A percentile compares a stretch with the other conserved stretches of the same genome.
These are phyloP conservation scores for Lithophane ornitopus DNA, from an alignment of 2,888 invertebrate genomes.

Conservation along the genomic window DNA sequence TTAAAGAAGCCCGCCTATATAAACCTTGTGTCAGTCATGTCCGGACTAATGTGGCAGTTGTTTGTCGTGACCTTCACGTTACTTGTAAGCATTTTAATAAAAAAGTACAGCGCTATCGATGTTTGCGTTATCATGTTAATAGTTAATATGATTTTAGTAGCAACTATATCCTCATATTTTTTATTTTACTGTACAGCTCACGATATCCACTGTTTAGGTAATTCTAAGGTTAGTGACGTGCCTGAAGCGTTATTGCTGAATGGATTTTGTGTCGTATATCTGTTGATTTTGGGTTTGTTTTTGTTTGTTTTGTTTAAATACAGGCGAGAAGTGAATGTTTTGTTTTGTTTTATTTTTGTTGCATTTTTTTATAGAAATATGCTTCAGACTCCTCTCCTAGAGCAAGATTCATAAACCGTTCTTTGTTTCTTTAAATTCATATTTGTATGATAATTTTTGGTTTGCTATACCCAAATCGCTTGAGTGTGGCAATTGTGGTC, in stretches of 20 bases:
- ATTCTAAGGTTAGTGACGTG: neutral
- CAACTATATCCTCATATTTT: neutral
- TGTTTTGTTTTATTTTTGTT: constrained; percentile 29
- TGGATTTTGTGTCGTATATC: neutral
- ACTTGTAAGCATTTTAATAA: neutral
- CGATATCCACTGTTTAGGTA: neutral
- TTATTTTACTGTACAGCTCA: neutral
- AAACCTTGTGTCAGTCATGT: neutral
- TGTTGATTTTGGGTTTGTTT: constrained; percentile 7
- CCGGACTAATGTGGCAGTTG: neutral
- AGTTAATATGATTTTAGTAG: neutral
- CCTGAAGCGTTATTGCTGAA: constrained; percentile 12
- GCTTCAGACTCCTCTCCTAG: too few species aligned
- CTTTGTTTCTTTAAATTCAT: too few species aligned
- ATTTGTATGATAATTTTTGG: too few species aligned
- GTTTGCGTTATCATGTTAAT: neutral
- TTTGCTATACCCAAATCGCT: too few species aligned
- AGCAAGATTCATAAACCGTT: too few species aligned
- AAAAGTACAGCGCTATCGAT: neutral
- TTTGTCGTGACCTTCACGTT: neutral
- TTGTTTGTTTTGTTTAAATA: constrained; percentile 20
- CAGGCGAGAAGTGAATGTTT: neutral
- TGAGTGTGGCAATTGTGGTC: too few species aligned
- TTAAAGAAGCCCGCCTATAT: neutral
- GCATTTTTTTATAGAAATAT: neutral